These are phyloP conservation scores for Onychomys leucogaster DNA, from an alignment of 2,797 vertebrate genomes.

Conservation along the genomic window DNA sequence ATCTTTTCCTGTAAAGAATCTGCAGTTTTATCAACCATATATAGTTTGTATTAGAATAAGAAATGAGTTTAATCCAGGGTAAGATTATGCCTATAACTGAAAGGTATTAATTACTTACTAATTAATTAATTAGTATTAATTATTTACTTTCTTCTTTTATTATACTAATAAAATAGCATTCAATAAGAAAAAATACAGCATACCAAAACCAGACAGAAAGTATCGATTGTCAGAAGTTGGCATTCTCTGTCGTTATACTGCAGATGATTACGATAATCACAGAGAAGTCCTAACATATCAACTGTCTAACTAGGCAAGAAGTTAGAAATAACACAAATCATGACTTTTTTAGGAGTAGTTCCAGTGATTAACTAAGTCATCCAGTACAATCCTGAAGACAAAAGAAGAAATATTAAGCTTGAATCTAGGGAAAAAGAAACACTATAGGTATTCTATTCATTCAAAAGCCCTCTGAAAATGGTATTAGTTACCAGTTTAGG, in stretches of 20 bases:
- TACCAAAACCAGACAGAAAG: not conserved
- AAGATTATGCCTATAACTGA: not conserved
- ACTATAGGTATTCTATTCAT: not conserved
- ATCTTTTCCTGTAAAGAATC: not conserved
- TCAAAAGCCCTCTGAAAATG: slow-evolving; percentile 65
- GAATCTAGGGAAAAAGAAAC: not conserved
- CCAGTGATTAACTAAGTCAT: not conserved
- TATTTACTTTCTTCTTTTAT: not conserved
- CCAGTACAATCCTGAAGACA: not conserved
- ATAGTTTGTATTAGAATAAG: slow-evolving; percentile 27
- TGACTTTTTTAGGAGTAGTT: not conserved
- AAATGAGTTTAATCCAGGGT: not conserved
- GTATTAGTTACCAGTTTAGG: not conserved
- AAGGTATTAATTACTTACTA: not conserved
- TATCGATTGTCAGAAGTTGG: not conserved
- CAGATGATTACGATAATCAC: not conserved
- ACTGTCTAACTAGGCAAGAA: not conserved
- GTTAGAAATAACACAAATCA: not conserved
- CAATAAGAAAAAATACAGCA: not conserved
- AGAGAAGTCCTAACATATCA: not conserved
- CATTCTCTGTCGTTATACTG: not conserved
- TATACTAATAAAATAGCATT: not conserved
- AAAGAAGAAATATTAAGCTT: not conserved
- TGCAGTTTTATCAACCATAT: not conserved
- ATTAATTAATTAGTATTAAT: no score